Percentiles rank a stretch among this genome's conserved stretches.
These are phyloP conservation scores for Charanyca ferruginea DNA, from an alignment of 2,888 invertebrate genomes.

Conservation along the genomic window DNA sequence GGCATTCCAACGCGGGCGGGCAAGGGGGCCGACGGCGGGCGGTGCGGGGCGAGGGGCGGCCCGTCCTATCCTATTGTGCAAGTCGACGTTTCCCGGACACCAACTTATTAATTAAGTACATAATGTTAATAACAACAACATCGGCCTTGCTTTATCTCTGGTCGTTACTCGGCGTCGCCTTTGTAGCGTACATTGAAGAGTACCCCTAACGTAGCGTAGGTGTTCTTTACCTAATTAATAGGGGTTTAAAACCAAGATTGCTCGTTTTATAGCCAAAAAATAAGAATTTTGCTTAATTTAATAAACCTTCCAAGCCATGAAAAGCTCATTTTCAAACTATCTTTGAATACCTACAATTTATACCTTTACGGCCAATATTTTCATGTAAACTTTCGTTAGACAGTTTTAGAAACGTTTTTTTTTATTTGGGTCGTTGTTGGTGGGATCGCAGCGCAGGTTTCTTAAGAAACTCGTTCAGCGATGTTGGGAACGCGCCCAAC, in stretches of 20 bases:
- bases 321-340: slow-evolving; percentile 2
- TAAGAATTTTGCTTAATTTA: neutral
- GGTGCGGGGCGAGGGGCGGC: slow-evolving; percentile 66
- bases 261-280: neutral
- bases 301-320: neutral
- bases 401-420: slow-evolving; percentile 22
- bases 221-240: neutral
- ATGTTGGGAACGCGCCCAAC: slow-evolving; percentile 54
- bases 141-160: slow-evolving; percentile 58
- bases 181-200: slow-evolving; percentile 18
- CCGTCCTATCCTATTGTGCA: slow-evolving; percentile 80
- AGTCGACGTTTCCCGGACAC: slow-evolving; percentile 75
- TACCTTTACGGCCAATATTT: neutral
- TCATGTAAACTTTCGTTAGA: neutral
- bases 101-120: slow-evolving; percentile 79
- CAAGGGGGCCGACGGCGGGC: slow-evolving; percentile 62
- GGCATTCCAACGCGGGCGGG: slow-evolving; percentile 82
- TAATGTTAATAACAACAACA: slow-evolving; percentile 70
- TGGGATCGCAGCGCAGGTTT: slow-evolving; percentile 27
- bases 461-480: slow-evolving; percentile 44
- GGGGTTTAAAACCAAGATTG: slow-evolving; percentile 2
- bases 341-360: neutral
- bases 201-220: slow-evolving; percentile 1
- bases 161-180: slow-evolving; percentile 43
- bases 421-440: slow-evolving; percentile 29